Base-by-base conservation (phyloP, 2,888 invertebrate genomes). In the Opisthograptis luteolata region DNA sequence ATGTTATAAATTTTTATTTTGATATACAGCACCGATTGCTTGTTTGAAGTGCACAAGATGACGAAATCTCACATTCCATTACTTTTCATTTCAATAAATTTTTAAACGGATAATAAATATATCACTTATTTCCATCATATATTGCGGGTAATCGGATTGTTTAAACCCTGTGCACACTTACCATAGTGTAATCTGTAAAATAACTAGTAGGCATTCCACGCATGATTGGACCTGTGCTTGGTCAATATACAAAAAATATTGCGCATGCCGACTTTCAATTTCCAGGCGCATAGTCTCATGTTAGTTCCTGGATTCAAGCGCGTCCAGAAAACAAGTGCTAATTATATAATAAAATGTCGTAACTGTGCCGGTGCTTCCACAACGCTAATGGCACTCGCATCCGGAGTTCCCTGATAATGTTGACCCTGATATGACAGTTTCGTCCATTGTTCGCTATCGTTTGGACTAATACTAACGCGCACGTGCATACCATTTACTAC, bases 401-500 rank as follows among this genome's bases (percentile, higher is more conserved):
- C 73, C 73, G 70, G 64, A 64, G 66, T 46, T 43, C 45, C 53
- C 59, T 55, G 66, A 70, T 70, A 67, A 62, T 61, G 55, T 40
- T 46, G 54, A 62, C 62, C 55, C 50, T 58, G 64, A 59, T 62
- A 62, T 48, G 48, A 50, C 42, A 56, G 48, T 55, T 55, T 58
- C 57, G 64, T 66, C 56, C 61, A 59, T 62, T 62, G 51, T 63
- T 59, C 41, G 10, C 34, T 15, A 25, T 27, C 5, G 10, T 24
- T 22, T 36, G 32, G 15, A 12, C 15, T 9, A 31, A 30, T 17
- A 13, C 12, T 28, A 12, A 28, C 7, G 1, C 8, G 19, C 10
- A 12, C 12, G 14, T 14, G 13, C 4, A 10, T 8, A 15, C 10
- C 25, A 24, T 17, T 25, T 5, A 17, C 7, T 5, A 17, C 7